Evolutionary conservation across 2,888 invertebrate genomes (phyloP).

Genomic region (Epinotia bilunana): DNA sequence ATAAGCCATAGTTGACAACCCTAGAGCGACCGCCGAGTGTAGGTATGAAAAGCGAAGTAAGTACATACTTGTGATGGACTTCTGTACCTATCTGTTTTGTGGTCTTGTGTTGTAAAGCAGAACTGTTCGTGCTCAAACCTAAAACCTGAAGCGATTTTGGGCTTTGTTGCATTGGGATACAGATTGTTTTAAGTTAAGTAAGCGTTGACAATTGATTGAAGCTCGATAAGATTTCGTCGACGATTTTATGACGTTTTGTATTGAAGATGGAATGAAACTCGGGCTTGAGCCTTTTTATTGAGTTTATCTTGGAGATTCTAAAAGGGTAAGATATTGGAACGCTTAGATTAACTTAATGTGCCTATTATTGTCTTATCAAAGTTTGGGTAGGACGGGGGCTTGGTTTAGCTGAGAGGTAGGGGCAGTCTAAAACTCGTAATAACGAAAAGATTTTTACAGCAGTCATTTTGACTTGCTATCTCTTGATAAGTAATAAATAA

Average conservation of each 20-base stretch:
- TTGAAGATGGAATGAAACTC: constrained; percentile 9
- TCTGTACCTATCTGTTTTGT: no score
- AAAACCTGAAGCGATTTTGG: neutral
- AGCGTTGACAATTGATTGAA: constrained; percentile 24
- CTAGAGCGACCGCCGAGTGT: no score
- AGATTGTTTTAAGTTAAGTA: neutral
- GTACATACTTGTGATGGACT: no score
- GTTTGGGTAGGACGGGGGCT: neutral
- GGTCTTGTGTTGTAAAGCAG: neutral
- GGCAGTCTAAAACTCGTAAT: neutral
- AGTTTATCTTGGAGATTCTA: constrained; percentile 14
- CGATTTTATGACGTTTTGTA: constrained; percentile 16
- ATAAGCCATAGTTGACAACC: no score
- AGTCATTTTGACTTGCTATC: no score
- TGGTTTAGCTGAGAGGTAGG: neutral
- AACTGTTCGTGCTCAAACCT: neutral
- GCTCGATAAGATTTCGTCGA: constrained; percentile 32
- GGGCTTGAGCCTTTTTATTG: constrained; percentile 9
- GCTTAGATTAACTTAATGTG: neutral
- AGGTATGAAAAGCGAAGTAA: no score
- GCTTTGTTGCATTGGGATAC: neutral
- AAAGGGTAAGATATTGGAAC: constrained; percentile 14
- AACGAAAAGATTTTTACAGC: no score
- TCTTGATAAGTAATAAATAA: no score
- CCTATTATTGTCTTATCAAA: constrained; percentile 1